Evolutionary conservation across 2,888 invertebrate species (phyloP).

Genomic region (Parasteatoda lunata): DNA sequence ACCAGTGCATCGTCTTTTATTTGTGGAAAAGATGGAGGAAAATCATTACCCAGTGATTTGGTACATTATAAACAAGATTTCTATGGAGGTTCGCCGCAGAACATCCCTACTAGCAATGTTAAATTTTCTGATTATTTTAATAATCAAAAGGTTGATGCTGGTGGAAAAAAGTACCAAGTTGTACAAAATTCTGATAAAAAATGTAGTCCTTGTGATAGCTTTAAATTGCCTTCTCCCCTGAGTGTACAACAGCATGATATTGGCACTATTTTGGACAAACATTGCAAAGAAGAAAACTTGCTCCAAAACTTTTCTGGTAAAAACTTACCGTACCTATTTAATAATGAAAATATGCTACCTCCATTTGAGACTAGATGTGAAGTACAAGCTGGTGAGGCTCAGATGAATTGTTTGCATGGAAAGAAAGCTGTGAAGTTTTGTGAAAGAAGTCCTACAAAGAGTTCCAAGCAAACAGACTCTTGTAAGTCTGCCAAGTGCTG

Average conservation of each 20-base stretch:
- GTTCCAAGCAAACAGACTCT: constrained; percentile 72
- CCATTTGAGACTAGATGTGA: constrained; percentile 47
- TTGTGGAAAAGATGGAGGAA: constrained; percentile 44
- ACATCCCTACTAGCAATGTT: constrained; percentile 7
- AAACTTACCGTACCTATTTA: constrained; percentile 37
- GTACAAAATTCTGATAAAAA: constrained; percentile 30
- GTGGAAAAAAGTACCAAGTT: constrained; percentile 34
- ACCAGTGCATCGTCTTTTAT: constrained; percentile 80
- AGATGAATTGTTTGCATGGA: constrained; percentile 72
- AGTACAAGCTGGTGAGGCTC: constrained; percentile 25
- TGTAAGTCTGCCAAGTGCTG: constrained; percentile 56
- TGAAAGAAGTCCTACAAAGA: constrained; percentile 77
- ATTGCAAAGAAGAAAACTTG: constrained; percentile 47
- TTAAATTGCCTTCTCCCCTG: constrained; percentile 32
- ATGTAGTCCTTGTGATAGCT: constrained; percentile 32
- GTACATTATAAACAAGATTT: constrained; percentile 78
- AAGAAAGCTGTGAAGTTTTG: constrained; percentile 87
- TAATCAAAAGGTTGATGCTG: constrained; percentile 18
- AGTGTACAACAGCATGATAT: constrained; percentile 17
- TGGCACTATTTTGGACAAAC: constrained; percentile 1
- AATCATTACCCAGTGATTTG: constrained; percentile 25
- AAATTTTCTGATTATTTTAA: constrained; percentile 30
- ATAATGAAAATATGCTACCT: constrained; percentile 48
- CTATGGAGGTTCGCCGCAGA: constrained; percentile 79
- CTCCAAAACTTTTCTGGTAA: constrained; percentile 46